Conservation (phyloP, 2,888 invertebrate species). For the Drosophila falleni region DNA sequence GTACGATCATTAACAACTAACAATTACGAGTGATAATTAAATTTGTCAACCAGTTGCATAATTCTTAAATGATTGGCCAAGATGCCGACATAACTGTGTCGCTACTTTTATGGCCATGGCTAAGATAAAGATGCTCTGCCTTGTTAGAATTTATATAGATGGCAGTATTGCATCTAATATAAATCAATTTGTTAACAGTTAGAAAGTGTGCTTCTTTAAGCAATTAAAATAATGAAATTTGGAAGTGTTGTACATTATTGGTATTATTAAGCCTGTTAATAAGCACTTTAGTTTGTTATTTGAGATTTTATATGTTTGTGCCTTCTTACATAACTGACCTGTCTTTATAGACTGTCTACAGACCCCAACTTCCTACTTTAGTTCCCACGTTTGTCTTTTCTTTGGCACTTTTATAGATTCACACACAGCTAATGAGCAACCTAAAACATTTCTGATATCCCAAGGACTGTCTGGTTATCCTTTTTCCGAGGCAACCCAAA, state of each 20-base stretch:
- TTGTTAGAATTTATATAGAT: background rate
- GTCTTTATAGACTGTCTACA: background rate
- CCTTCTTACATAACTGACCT: slow-evolving; percentile 9
- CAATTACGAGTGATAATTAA: slow-evolving; percentile 33
- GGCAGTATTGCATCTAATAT: no score
- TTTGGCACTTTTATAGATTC: slow-evolving; percentile 1
- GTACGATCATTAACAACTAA: slow-evolving; percentile 24
- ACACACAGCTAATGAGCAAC: slow-evolving; percentile 46
- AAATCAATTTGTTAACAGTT: no score
- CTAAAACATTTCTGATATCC: slow-evolving; percentile 19
- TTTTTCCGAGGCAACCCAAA: slow-evolving; percentile 12
- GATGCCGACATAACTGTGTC: slow-evolving; percentile 11
- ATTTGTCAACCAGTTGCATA: slow-evolving; percentile 21
- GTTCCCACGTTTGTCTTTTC: slow-evolving; percentile 23
- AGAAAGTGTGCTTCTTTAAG: no score
- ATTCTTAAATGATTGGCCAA: slow-evolving; percentile 5
- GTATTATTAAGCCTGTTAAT: background rate
- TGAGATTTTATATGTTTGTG: background rate
- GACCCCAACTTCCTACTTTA: background rate
- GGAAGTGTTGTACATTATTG: no score
- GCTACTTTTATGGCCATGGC: background rate
- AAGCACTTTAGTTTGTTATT: background rate
- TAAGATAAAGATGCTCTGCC: background rate
- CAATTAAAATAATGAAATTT: no score
- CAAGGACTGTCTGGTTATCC: slow-evolving; percentile 21